Evolutionary conservation across 2,113 vertebrate species (phyloP).

Genomic region (Typhlomys cinereus): DNA sequence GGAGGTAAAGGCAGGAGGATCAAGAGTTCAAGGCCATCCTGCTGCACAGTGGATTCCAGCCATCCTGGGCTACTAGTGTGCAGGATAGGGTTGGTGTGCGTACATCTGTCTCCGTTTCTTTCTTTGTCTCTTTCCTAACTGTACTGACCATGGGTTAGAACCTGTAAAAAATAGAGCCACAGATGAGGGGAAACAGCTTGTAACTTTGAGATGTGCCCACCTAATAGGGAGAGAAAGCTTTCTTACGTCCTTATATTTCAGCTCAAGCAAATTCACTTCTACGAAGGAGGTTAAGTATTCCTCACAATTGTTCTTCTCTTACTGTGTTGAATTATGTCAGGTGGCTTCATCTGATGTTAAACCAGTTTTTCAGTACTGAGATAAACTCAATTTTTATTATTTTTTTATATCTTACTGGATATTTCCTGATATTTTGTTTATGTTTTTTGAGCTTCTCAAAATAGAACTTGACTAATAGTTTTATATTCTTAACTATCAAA

Average conservation of each 20-base stretch:
- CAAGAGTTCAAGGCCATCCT: not conserved
- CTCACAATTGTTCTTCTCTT: too few species aligned
- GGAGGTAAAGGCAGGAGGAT: not conserved
- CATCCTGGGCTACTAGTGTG: not conserved
- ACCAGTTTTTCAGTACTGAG: not conserved
- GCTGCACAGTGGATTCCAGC: too few species aligned
- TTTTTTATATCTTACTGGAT: not conserved
- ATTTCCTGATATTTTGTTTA: not conserved
- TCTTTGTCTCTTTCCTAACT: not conserved
- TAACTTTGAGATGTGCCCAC: not conserved
- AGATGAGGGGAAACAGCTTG: not conserved
- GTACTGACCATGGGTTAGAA: not conserved
- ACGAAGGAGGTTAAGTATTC: too few species aligned
- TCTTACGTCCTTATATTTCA: not conserved
- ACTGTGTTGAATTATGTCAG: not conserved
- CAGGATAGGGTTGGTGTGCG: too few species aligned
- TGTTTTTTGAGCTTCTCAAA: constrained; percentile 30
- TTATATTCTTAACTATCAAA: not conserved
- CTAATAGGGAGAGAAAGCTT: not conserved
- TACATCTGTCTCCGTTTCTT: not conserved
- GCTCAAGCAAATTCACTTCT: not conserved
- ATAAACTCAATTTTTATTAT: not conserved
- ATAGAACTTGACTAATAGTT: not conserved
- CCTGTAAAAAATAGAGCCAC: not conserved
- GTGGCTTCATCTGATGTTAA: not conserved